phyloP scores from a whole-genome alignment of 2,113 vertebrate genomes.

The Cryptotis parvus region DNA sequence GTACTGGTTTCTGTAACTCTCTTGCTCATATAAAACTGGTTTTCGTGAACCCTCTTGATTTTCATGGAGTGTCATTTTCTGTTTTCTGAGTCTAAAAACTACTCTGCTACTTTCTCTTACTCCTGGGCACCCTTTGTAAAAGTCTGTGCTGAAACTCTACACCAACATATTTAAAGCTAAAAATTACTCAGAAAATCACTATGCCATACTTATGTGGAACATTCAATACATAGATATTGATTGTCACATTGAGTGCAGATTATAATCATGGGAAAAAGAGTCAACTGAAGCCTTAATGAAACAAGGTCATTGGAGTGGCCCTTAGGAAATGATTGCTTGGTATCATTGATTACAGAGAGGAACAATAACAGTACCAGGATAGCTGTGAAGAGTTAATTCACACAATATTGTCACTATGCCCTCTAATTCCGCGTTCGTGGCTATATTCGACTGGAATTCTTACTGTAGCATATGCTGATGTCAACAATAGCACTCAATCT shows the following conservation, averaged over 20 bases:
- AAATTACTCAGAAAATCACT: neutral
- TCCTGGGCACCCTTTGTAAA: neutral
- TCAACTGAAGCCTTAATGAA: neutral
- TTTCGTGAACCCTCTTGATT: too few relatives aligned
- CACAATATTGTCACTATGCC: neutral
- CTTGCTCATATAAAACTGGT: too few relatives aligned
- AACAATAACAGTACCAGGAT: neutral
- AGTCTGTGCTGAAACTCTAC: neutral
- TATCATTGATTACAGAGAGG: slow-evolving; percentile 10
- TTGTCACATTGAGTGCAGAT: neutral
- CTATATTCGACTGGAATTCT: neutral
- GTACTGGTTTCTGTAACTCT: neutral
- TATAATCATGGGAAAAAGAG: neutral
- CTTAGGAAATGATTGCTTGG: slow-evolving; percentile 19
- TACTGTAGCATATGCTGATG: neutral
- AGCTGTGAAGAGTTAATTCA: neutral
- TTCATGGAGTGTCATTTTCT: neutral
- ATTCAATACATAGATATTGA: neutral
- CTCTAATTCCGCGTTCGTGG: neutral
- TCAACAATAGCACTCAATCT: neutral
- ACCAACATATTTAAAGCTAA: neutral
- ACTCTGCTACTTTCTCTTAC: neutral
- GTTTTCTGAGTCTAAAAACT: neutral
- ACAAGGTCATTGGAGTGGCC: slow-evolving; percentile 6
- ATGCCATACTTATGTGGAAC: neutral